Percentiles rank a stretch among this genome's conserved stretches.
phyloP scores from a whole-genome alignment of 2,888 invertebrate genomes.

The Drosophila yooni region DNA sequence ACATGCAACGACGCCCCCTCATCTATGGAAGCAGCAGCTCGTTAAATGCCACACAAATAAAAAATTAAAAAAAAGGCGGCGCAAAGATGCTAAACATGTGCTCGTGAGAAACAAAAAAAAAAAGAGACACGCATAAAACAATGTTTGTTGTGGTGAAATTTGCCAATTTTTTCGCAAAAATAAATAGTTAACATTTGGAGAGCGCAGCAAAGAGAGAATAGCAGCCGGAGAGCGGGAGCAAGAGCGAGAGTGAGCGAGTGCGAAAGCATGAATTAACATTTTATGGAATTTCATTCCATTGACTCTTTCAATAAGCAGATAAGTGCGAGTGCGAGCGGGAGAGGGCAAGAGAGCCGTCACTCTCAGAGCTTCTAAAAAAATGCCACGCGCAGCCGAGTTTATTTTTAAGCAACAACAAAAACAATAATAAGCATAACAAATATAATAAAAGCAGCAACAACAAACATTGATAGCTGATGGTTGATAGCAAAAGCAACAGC shows the following conservation, averaged over 20 bases:
- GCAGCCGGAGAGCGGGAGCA: slow-evolving; percentile 10
- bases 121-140: slow-evolving; percentile 17
- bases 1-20: slow-evolving; percentile 51
- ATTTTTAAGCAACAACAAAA: slow-evolving; percentile 81
- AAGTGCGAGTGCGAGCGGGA: slow-evolving; percentile 17
- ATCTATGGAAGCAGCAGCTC: slow-evolving; percentile 32
- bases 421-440: slow-evolving; percentile 71
- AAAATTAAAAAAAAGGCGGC: slow-evolving; percentile 32
- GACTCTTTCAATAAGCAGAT: slow-evolving; percentile 57
- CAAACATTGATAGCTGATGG: slow-evolving; percentile 76
- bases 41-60: slow-evolving; percentile 64
- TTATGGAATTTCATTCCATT: slow-evolving; percentile 53
- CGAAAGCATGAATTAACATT: slow-evolving; percentile 69
- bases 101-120: slow-evolving; percentile 59
- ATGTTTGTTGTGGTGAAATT: slow-evolving; percentile 52
- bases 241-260: slow-evolving; percentile 18
- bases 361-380: slow-evolving; percentile 44
- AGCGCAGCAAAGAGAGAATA: background rate
- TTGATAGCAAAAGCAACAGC: slow-evolving; percentile 68
- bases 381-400: slow-evolving; percentile 77
- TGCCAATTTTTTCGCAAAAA: slow-evolving; percentile 48
- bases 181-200: slow-evolving; percentile 20
- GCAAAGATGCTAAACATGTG: slow-evolving; percentile 74
- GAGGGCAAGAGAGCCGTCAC: background rate
- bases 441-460: slow-evolving; percentile 69